Evolutionary conservation across 2,797 vertebrate species (phyloP).

Genomic region (Bradypus variegatus): DNA sequence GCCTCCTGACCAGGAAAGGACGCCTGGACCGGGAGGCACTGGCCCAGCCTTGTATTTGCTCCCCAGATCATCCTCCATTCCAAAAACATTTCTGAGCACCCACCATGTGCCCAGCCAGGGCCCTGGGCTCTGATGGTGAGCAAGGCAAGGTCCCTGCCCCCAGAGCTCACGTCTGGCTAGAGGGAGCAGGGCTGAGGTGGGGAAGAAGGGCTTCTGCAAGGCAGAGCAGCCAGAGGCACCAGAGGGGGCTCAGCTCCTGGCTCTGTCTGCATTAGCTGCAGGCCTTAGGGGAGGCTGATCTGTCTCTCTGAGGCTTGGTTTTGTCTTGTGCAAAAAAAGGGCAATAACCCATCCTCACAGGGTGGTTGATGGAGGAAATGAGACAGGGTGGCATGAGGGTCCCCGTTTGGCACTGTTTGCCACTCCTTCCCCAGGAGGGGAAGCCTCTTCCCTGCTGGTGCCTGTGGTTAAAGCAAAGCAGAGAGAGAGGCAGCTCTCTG

Average conservation of each 20-base stretch:
- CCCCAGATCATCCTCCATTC: not conserved
- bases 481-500: not conserved
- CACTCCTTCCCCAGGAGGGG: not conserved
- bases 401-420: not conserved
- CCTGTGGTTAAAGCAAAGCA: not conserved
- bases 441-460: not conserved
- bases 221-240: accelerated
- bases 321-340: not conserved
- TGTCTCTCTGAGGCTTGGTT: not conserved
- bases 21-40: not conserved
- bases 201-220: not conserved
- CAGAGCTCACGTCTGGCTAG: not conserved
- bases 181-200: not conserved
- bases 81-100: not conserved
- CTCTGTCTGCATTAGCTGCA: not conserved
- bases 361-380: not conserved
- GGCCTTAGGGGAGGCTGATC: not conserved
- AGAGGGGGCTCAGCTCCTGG: not conserved
- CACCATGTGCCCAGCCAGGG: not conserved
- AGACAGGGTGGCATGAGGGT: not conserved
- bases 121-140: not conserved
- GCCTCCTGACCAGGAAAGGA: not conserved
- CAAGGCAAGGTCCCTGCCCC: no score
- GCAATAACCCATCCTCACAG: not conserved
- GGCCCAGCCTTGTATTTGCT: not conserved